A percentile compares a stretch with the other conserved stretches of the same genome.
Conservation (phyloP, 1,140 invertebrate genomes). For the Cydia fagiglandana region DNA sequence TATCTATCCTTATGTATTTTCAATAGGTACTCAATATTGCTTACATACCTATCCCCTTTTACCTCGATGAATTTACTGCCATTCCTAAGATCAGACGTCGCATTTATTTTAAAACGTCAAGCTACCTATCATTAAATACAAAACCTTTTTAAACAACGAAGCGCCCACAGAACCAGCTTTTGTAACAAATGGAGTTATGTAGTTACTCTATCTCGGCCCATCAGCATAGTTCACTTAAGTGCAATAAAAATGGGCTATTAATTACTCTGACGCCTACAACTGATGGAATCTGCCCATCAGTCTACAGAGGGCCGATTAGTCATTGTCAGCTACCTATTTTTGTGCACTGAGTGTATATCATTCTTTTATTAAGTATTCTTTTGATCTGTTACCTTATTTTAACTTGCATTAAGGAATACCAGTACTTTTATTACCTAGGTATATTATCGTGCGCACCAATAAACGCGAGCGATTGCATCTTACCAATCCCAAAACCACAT, state of each 20-base stretch:
- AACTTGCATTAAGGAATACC: neutral
- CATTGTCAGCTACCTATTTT: constrained; percentile 9
- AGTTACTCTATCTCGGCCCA: neutral
- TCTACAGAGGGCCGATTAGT: neutral
- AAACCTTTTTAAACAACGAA: neutral
- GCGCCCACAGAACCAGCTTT: neutral
- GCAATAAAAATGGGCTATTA: constrained; percentile 15
- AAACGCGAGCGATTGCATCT: no score
- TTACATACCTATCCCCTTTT: no score
- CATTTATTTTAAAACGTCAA: no score
- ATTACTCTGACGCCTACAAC: constrained; percentile 5
- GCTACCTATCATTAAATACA: no score
- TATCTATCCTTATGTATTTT: no score
- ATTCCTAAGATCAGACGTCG: no score
- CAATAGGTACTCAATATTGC: no score
- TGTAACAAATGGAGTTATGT: neutral
- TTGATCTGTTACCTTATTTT: neutral
- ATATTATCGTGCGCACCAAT: no score
- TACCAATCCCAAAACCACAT: no score
- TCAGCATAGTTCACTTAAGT: neutral
- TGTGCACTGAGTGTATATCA: neutral
- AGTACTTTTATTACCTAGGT: no score
- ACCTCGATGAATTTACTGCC: no score
- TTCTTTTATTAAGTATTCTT: neutral
- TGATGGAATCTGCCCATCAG: constrained; percentile 13